Evolutionary conservation across 1,140 invertebrate species (phyloP).

Genomic region (Ditylenchus dipsaci): DNA sequence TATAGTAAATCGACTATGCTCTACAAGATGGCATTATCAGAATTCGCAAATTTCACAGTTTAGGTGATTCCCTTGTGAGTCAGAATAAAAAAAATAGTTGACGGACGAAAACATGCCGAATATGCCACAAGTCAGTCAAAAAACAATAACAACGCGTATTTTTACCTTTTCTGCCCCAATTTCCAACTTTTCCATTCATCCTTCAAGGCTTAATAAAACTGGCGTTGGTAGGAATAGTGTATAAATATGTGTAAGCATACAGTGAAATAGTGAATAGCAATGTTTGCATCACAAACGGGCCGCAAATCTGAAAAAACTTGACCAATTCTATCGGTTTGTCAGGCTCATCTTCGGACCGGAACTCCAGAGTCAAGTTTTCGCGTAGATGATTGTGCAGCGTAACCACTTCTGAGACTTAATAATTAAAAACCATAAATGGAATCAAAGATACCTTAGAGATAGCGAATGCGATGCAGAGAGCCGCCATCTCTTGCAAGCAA

Average conservation of each 20-base stretch:
- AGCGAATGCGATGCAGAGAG: constrained; percentile 41
- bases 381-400: constrained; percentile 29
- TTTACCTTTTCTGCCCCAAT: constrained; percentile 2
- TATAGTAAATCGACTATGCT: too few relatives aligned
- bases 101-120: too few relatives aligned
- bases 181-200: constrained; percentile 4
- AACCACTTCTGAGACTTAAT: constrained; percentile 27
- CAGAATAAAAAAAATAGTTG: too few relatives aligned
- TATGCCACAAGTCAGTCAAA: too few relatives aligned
- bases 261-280: constrained; percentile 24
- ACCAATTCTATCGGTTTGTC: constrained; percentile 21
- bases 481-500: constrained; percentile 34
- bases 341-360: constrained; percentile 14
- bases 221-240: neutral
- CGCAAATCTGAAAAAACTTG: constrained; percentile 47
- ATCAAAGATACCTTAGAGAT: constrained; percentile 30
- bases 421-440: too few relatives aligned
- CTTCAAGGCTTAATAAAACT: constrained; percentile 9
- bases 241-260: constrained; percentile 12
- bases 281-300: constrained; percentile 44
- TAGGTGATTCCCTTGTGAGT: too few relatives aligned
- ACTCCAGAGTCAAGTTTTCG: constrained; percentile 20
- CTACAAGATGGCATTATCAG: too few relatives aligned
- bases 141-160: too few relatives aligned
- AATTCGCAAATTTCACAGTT: too few relatives aligned